A percentile compares a stretch with the other conserved stretches of the same genome.
Conservation (phyloP, 2,797 vertebrate species). For the Setipinna tenuifilis region DNA sequence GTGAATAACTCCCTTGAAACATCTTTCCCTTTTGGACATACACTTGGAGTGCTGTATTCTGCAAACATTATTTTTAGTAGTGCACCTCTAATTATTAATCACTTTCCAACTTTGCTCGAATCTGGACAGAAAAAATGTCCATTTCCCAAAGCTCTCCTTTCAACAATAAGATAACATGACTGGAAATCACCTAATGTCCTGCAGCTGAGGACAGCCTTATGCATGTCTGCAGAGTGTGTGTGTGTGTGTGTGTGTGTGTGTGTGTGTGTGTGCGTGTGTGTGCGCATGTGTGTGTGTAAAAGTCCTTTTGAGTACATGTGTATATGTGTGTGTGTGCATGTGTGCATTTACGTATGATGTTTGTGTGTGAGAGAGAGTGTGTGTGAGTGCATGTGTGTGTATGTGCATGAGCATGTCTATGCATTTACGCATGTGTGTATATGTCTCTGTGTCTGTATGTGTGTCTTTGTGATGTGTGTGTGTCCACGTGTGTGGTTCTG, state of each 20-base stretch:
- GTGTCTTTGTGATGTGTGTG: background rate
- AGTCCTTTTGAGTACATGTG: no score
- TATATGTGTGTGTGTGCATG: no score
- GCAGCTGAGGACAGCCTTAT: background rate
- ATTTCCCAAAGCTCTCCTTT: background rate
- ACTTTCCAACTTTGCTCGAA: background rate
- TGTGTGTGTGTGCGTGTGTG: no score
- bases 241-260: background rate
- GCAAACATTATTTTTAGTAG: background rate
- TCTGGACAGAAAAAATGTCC: slow-evolving; percentile 14
- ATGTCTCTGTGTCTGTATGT: no score
- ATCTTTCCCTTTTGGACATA: background rate
- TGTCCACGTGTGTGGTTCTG: background rate
- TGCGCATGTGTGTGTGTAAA: no score
- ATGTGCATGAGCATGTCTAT: background rate
- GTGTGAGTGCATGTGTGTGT: background rate
- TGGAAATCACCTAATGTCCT: background rate
- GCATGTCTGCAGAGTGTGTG: background rate
- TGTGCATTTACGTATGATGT: no score
- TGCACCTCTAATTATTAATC: background rate
- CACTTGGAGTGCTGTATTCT: background rate
- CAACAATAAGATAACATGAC: background rate
- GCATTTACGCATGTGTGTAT: background rate
- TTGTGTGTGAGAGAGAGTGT: no score
- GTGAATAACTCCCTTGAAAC: slow-evolving; percentile 13